Evolutionary conservation across 2,888 invertebrate genomes (phyloP).

Genomic region (Philaethria dido): DNA sequence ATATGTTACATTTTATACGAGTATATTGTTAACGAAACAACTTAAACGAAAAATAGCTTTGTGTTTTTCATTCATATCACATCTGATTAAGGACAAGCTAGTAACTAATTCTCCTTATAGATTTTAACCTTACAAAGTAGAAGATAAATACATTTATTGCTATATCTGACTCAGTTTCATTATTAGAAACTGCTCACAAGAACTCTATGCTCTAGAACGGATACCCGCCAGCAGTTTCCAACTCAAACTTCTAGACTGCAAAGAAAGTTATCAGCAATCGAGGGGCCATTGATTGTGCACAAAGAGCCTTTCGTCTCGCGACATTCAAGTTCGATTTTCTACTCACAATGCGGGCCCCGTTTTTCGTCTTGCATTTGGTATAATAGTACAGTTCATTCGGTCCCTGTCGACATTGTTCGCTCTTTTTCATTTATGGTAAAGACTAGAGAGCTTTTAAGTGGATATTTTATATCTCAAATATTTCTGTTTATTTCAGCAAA

Average conservation of each 20-base stretch:
- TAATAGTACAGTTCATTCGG: slow-evolving; percentile 69
- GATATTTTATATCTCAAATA: slow-evolving; percentile 27
- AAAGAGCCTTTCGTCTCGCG: slow-evolving; percentile 76
- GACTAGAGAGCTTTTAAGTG: slow-evolving; percentile 26
- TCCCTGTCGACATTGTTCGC: slow-evolving; percentile 59
- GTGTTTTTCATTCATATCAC: slow-evolving; percentile 3
- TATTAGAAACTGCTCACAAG: slow-evolving; percentile 44
- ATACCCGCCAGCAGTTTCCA: slow-evolving; percentile 59
- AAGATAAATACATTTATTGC: slow-evolving; percentile 33
- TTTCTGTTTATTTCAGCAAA: slow-evolving; percentile 39
- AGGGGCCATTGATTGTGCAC: slow-evolving; percentile 78
- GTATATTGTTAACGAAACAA: too few relatives aligned
- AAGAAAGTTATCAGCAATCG: slow-evolving; percentile 81
- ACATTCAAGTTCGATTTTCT: slow-evolving; percentile 78
- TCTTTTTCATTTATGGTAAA: slow-evolving; percentile 53
- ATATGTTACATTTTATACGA: too few relatives aligned
- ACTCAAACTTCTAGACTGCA: slow-evolving; percentile 69
- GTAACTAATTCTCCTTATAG: slow-evolving; percentile 18
- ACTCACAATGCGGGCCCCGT: slow-evolving; percentile 73
- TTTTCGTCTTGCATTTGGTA: slow-evolving; percentile 76
- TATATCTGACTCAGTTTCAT: slow-evolving; percentile 40
- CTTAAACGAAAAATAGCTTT: too few relatives aligned
- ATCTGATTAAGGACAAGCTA: neutral
- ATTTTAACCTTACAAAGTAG: neutral
- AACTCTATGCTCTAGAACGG: slow-evolving; percentile 50